phyloP scores from a whole-genome alignment of 2,113 vertebrate genomes.

The Prietella phreatophila region DNA sequence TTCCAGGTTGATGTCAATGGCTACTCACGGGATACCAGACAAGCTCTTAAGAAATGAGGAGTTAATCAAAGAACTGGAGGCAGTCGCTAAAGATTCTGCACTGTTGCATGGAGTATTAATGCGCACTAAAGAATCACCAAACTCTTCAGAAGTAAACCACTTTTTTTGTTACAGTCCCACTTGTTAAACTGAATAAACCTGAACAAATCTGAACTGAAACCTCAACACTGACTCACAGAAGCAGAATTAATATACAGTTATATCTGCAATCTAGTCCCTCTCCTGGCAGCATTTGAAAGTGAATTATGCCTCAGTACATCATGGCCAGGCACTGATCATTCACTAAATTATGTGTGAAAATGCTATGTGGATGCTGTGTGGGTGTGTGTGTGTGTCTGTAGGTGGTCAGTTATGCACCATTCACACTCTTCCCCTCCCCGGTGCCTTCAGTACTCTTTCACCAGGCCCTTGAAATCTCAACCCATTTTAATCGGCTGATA shows the following conservation, averaged over 20 bases:
- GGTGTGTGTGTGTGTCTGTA: constrained; percentile 57
- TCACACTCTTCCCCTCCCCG: constrained; percentile 84
- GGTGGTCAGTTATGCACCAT: constrained; percentile 86
- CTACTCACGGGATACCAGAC: constrained; percentile 53
- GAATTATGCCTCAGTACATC: not conserved
- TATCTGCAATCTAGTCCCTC: constrained; percentile 51
- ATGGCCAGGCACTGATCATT: not conserved
- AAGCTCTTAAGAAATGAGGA: constrained; percentile 69
- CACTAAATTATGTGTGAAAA: not conserved
- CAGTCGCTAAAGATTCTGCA: constrained; percentile 80
- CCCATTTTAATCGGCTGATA: constrained; percentile 85
- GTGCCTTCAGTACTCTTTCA: constrained; percentile 78
- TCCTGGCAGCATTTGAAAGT: constrained; percentile 9
- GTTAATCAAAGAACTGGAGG: constrained; percentile 69
- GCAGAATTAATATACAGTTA: constrained; percentile 36
- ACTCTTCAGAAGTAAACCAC: constrained; percentile 77
- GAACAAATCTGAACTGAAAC: not conserved
- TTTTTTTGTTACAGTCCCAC: not conserved
- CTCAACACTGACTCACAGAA: constrained; percentile 10
- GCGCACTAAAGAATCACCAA: constrained; percentile 77
- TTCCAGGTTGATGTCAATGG: constrained; percentile 60
- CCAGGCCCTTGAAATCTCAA: constrained; percentile 84
- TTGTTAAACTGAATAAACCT: not conserved
- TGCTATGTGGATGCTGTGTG: not conserved
- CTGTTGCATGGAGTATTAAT: constrained; percentile 82